Evolutionary conservation across 2,797 vertebrate species (phyloP).

Genomic region (Lutra lutra): DNA sequence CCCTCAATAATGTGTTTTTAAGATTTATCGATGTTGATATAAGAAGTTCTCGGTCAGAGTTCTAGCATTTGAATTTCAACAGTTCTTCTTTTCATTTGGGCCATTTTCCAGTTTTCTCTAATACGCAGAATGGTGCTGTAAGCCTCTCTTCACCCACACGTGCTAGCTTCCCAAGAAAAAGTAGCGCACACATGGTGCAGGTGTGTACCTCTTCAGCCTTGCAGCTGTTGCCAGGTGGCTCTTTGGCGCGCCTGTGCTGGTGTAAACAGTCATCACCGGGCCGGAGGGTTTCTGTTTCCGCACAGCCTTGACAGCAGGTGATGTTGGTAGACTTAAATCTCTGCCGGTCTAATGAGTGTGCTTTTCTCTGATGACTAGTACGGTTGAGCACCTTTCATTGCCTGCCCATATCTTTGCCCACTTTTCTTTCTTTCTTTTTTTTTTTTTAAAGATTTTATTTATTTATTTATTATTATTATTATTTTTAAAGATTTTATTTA

Average conservation of each 20-base stretch:
- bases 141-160: background rate
- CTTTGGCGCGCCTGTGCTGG: no score
- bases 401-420: background rate
- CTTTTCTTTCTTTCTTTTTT: constrained; percentile 29
- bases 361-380: background rate
- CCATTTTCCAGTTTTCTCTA: background rate
- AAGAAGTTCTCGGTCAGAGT: background rate
- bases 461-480: no score
- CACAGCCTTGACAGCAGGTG: background rate
- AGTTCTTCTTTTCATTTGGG: background rate
- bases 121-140: background rate
- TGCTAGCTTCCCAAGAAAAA: background rate
- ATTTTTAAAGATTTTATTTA: no score
- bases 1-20: background rate
- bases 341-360: background rate
- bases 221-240: background rate
- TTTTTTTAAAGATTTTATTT: no score
- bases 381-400: background rate
- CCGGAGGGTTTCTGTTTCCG: background rate
- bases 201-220: background rate
- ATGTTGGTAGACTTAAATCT: background rate
- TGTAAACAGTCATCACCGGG: accelerated
- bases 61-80: background rate
- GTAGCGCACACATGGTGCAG: background rate
- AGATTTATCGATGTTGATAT: background rate